Base-by-base conservation (phyloP, 2,113 vertebrate genomes). In the Lota lota region DNA sequence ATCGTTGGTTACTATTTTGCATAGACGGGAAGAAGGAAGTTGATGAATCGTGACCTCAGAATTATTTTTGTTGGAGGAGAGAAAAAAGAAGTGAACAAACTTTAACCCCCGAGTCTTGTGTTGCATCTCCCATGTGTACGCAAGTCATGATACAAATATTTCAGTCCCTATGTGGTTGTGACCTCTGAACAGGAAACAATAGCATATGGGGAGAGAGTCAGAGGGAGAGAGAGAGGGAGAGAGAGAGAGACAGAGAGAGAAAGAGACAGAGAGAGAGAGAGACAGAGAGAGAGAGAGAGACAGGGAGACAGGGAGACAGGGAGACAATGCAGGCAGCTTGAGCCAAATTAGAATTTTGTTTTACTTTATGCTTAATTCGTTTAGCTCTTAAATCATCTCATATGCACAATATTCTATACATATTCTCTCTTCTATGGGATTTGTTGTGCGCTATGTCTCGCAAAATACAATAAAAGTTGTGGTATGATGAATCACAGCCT, bases 61-160 rank as follows among this genome's bases (percentile, higher is more conserved):
- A 73, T 67, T 61, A 74, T 75, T 81, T 79, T 77, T 75, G 70
- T 53, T 71, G 73, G 74, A 76, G 83, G 85, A 87, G 82, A 75
- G 70, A 74, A 70, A 56, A 68, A 70, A 78, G 78, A 66, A 77
- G 70, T 59, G 57, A 6, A 10, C 76, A 72, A 85, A 79, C 78
- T 85, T 77, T 85, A 74, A 84, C 81, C 77, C 61, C 63, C 33
- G 66, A 66, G 74, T 84, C 70, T 78, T 17, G 53, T 14, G 70
- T 68, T 58, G 67, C 59, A 64, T 78, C 70, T 85, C 84, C 81
- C 82, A 74, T 86, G 87, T 84, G 87, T 59, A 78, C 64, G 75
- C 60, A 68, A 83, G 69, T 87, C 86, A 80, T 62, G 64, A 56
- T 65, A 67, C 69, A 90, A 87, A 80, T 85, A 88, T 87, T 76